phyloP scores from a whole-genome alignment of 2,888 invertebrate species.

The Tromatobia lineatoria region DNA sequence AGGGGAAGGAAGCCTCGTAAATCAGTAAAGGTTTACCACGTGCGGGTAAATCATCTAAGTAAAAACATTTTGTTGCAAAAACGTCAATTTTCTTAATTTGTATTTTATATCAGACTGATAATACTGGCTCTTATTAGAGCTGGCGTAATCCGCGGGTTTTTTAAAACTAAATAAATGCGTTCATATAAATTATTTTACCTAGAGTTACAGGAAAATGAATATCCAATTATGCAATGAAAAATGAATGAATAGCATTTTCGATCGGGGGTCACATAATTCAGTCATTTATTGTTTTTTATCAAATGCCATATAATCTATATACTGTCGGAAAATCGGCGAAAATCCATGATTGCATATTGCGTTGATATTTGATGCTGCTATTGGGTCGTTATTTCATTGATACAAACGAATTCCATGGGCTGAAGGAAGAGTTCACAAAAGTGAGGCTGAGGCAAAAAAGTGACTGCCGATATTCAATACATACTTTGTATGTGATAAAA shows the following conservation, averaged over 20 bases:
- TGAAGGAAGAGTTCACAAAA: slow-evolving; percentile 21
- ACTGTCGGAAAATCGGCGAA: slow-evolving; percentile 51
- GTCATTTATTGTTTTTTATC: slow-evolving; percentile 57
- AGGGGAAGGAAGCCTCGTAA: no score
- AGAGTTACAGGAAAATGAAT: background rate
- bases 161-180: background rate
- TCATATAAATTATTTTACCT: slow-evolving; percentile 20
- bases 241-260: slow-evolving; percentile 3
- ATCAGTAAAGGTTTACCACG: background rate
- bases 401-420: slow-evolving; percentile 39
- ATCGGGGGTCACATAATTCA: slow-evolving; percentile 47
- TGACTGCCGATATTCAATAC: no score
- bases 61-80: background rate
- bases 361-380: slow-evolving; percentile 50
- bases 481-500: slow-evolving; percentile 7
- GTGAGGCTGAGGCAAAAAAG: no score
- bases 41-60: background rate
- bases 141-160: background rate
- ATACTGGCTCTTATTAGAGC: background rate
- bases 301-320: slow-evolving; percentile 55
- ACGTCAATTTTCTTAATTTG: slow-evolving; percentile 4
- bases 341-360: slow-evolving; percentile 50
- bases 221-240: background rate
- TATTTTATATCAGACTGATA: background rate
- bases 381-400: slow-evolving; percentile 36